These are phyloP conservation scores for Penaeus indicus DNA, from an alignment of 1,140 invertebrate species.

Conservation along the genomic window DNA sequence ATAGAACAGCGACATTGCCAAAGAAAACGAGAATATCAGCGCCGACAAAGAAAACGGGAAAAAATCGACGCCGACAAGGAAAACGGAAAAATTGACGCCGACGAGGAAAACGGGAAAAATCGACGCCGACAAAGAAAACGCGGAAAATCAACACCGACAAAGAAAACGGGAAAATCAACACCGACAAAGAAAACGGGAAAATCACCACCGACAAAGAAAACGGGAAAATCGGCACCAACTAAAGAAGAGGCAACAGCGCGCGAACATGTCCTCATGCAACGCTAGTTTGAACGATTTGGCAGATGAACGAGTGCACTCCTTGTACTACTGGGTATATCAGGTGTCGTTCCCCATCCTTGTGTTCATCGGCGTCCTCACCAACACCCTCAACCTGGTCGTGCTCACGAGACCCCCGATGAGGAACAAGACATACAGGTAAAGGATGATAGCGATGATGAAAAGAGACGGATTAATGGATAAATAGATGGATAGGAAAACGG, in stretches of 20 bases:
- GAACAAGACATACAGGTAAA: conserved; percentile 46
- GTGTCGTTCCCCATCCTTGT: conserved; percentile 45
- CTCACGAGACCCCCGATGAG: conserved; percentile 49
- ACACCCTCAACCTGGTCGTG: conserved; percentile 42
- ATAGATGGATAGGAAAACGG: too few species aligned
- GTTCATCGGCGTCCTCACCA: conserved; percentile 25
- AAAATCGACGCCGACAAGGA: neutral
- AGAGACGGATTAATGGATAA: neutral
- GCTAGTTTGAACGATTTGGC: neutral
- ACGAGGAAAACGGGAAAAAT: neutral
- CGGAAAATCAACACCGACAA: neutral
- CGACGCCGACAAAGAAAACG: neutral
- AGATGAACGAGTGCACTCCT: neutral
- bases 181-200: too few species aligned
- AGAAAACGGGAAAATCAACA: neutral
- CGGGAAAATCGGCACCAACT: too few species aligned
- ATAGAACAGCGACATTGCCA: too few species aligned
- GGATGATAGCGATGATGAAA: neutral
- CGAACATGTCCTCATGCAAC: neutral
- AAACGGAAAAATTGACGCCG: neutral
- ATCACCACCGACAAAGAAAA: too few species aligned
- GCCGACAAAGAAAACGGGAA: neutral
- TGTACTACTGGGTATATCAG: conserved; percentile 30
- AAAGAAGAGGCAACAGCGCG: neutral
- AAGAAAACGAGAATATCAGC: neutral